Evolutionary conservation across 2,113 vertebrate genomes (phyloP), one percentile per base, ranked within the genome.

Genomic region (Otolemur garnettii): DNA sequence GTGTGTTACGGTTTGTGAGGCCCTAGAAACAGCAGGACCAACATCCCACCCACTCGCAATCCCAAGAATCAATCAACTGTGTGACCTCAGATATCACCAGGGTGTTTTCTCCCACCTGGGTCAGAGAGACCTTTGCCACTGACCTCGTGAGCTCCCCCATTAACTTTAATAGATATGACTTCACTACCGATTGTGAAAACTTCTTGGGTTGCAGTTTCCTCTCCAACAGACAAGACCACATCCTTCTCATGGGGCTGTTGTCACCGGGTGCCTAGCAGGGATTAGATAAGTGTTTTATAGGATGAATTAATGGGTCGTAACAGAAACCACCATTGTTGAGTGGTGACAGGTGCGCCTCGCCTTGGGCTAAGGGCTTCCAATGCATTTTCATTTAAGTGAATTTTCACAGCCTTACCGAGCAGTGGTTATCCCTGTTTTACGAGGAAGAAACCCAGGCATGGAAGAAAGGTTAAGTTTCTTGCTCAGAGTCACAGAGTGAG

Each of bases 161-260:
- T 6, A 14, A 28, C 59, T 12, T 66, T n/a, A 50, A 17, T 0
- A 24, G 19, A 28, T 1, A 3, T 79, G 28, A 11, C 30, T n/a
- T 83, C 33, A 11, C 30, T n/a, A 10, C 1, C 5, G 18, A 21
- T 24, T 15, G 28, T 14, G 33, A 38, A 17, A 21, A 9, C 28
- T 33, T 60, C 14, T 2, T 5, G 13, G 24, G 57, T 57, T 28
- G 77, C 66, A 0, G 38, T 91, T 75, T 85, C 35, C 85, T 72
- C 45, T 89, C 57, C 9, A 12, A 1, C 0, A 42, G 66, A 28
- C 0, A 0, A 0, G 57, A 19, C 0, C 12, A 19, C 57, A 10
- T 0, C 55, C 33, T 0, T n/a, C 45, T 60, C 42, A 0, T 1
- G 30, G 45, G 42, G 22, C 33, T 50, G 22, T 33, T 45, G 30